Percentiles rank a stretch among this genome's conserved stretches.
These are phyloP conservation scores for Clarias gariepinus DNA, from an alignment of 2,113 vertebrate genomes.

Conservation along the genomic window DNA sequence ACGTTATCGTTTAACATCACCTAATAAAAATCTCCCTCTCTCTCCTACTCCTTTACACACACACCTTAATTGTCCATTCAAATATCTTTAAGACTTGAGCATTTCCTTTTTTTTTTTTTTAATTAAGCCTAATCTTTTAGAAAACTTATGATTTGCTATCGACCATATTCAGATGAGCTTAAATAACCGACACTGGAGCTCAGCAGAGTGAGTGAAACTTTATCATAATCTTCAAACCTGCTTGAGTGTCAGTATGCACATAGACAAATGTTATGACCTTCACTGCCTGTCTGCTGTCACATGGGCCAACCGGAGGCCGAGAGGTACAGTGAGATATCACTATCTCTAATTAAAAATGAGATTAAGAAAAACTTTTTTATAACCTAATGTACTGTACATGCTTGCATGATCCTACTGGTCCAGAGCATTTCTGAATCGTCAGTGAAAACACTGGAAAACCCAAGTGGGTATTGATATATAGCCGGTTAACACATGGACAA, in stretches of 20 bases:
- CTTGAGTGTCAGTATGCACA: constrained; percentile 15
- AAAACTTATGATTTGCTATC: neutral
- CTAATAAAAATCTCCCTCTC: neutral
- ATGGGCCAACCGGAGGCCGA: neutral
- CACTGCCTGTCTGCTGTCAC: neutral
- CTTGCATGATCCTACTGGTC: neutral
- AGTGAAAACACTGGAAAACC: neutral
- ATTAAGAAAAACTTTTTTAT: neutral
- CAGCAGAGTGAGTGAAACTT: neutral
- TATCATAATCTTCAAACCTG: constrained; percentile 16
- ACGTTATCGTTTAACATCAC: neutral
- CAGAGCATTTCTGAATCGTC: neutral
- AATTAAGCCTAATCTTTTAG: neutral
- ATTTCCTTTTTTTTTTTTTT: neutral
- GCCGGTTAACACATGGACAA: neutral
- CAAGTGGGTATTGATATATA: neutral
- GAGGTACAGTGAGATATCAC: no score
- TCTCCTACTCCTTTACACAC: neutral
- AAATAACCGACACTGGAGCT: neutral
- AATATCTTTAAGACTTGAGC: neutral
- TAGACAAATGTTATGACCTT: neutral
- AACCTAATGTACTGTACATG: neutral
- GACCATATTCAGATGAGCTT: neutral
- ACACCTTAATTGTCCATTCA: neutral
- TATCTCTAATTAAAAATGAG: neutral